phyloP scores from a whole-genome alignment of 2,888 invertebrate genomes.

The Pocota personata region DNA sequence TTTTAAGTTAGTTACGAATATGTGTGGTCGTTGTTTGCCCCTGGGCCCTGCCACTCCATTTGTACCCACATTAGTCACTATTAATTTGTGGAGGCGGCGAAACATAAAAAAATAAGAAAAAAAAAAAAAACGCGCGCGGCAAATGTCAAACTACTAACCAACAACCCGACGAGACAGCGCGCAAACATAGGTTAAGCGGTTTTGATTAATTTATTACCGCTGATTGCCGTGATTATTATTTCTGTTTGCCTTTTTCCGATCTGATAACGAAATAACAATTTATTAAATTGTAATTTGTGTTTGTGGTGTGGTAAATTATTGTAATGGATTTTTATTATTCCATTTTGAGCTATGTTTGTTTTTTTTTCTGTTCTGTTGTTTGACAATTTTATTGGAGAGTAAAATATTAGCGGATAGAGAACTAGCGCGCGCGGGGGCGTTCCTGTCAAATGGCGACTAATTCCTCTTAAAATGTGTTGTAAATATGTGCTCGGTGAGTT shows the following conservation, averaged over 20 bases:
- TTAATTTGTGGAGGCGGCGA: constrained; percentile 37
- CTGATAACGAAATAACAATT: constrained; percentile 62
- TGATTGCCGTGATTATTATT: constrained; percentile 68
- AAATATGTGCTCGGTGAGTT: not conserved
- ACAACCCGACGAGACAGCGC: constrained; percentile 25
- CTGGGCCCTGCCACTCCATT: not conserved
- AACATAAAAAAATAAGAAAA: constrained; percentile 12
- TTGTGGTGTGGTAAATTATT: constrained; percentile 60
- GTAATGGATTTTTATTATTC: constrained; percentile 60
- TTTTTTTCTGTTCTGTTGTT: not conserved
- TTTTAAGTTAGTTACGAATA: constrained; percentile 57
- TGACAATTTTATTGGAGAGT: not conserved
- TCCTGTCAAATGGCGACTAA: not conserved
- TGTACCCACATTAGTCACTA: constrained; percentile 33
- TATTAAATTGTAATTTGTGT: constrained; percentile 68
- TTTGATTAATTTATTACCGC: constrained; percentile 71
- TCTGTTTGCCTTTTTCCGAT: constrained; percentile 59
- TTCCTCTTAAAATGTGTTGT: constrained; percentile 18
- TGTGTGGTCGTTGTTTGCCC: constrained; percentile 14
- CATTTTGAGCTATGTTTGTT: not conserved
- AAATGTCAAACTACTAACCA: constrained; percentile 56
- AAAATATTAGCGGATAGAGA: not conserved
- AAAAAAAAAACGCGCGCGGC: constrained; percentile 13
- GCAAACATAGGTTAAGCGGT: constrained; percentile 64
- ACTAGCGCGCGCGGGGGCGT: not conserved